These are phyloP conservation scores for Anthophora plumipes DNA, from an alignment of 2,888 invertebrate species.

Conservation along the genomic window DNA sequence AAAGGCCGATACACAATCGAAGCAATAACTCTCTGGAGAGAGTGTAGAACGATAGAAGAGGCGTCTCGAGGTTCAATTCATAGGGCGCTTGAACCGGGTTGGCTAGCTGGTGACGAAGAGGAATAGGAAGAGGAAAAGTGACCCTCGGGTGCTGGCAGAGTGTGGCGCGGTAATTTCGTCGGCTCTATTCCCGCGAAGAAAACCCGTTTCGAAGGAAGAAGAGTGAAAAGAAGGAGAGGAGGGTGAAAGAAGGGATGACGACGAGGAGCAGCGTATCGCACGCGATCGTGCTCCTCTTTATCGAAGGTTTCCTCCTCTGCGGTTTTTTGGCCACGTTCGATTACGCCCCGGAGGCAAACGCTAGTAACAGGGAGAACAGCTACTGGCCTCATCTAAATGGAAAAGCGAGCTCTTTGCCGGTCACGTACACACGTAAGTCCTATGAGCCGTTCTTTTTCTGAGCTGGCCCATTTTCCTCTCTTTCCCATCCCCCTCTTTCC, in stretches of 20 bases:
- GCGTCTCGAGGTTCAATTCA: slow-evolving; percentile 21
- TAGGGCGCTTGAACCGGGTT: neutral
- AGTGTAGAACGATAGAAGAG: neutral
- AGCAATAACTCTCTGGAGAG: neutral
- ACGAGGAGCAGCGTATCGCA: slow-evolving; percentile 46
- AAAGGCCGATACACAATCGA: neutral
- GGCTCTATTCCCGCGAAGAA: neutral
- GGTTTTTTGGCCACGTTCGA: slow-evolving; percentile 83
- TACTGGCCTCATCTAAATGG: slow-evolving; percentile 79
- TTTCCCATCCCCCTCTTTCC: neutral
- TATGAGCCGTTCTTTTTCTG: slow-evolving; percentile 38
- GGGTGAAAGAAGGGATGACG: slow-evolving; percentile 22
- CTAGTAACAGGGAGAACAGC: slow-evolving; percentile 82
- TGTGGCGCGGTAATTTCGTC: slow-evolving; percentile 24
- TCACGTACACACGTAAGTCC: slow-evolving; percentile 79
- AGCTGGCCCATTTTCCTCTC: neutral
- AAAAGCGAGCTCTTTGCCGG: slow-evolving; percentile 74
- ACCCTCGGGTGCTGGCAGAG: slow-evolving; percentile 45
- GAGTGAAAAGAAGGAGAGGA: neutral
- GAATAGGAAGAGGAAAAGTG: slow-evolving; percentile 17
- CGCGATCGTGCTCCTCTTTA: slow-evolving; percentile 79
- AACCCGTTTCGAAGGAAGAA: neutral
- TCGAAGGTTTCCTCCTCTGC: slow-evolving; percentile 83
- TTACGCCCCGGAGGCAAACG: slow-evolving; percentile 85
- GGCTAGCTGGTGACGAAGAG: slow-evolving; percentile 13